Percentiles rank a stretch among this genome's conserved stretches.
phyloP scores from a whole-genome alignment of 2,113 vertebrate species.

The Hippoglossus stenolepis region DNA sequence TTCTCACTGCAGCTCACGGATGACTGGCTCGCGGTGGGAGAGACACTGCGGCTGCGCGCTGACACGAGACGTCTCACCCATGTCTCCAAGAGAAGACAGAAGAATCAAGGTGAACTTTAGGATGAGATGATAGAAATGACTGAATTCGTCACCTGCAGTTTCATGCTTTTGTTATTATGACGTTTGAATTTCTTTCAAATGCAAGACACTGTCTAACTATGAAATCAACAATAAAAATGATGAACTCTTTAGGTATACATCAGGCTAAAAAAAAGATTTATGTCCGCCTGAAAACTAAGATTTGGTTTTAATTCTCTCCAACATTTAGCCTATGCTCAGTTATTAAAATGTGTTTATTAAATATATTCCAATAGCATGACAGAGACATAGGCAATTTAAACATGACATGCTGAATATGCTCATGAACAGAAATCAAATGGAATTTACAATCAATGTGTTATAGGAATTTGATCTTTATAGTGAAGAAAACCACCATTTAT shows the following conservation, averaged over 20 bases:
- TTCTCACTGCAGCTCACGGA: slow-evolving; percentile 77
- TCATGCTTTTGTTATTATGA: not conserved
- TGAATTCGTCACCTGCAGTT: no score
- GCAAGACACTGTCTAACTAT: no score
- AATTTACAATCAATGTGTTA: no score
- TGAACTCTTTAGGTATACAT: no score
- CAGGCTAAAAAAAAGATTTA: no score
- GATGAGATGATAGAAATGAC: not conserved
- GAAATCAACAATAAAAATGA: no score
- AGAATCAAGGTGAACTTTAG: not conserved
- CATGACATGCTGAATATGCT: not conserved
- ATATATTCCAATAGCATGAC: not conserved
- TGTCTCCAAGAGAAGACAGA: slow-evolving; percentile 7
- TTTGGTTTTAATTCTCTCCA: not conserved
- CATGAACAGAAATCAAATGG: not conserved
- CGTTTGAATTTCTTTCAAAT: not conserved
- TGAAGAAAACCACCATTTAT: no score
- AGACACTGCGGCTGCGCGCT: slow-evolving; percentile 23
- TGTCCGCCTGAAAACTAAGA: no score
- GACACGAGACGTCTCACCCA: slow-evolving; percentile 12
- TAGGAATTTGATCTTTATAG: no score
- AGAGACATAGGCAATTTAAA: not conserved
- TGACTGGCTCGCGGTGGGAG: slow-evolving; percentile 52
- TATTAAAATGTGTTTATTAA: not conserved
- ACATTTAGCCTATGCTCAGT: not conserved